These are phyloP conservation scores for Xestia sexstrigata DNA, from an alignment of 2,888 invertebrate species.

Conservation along the genomic window DNA sequence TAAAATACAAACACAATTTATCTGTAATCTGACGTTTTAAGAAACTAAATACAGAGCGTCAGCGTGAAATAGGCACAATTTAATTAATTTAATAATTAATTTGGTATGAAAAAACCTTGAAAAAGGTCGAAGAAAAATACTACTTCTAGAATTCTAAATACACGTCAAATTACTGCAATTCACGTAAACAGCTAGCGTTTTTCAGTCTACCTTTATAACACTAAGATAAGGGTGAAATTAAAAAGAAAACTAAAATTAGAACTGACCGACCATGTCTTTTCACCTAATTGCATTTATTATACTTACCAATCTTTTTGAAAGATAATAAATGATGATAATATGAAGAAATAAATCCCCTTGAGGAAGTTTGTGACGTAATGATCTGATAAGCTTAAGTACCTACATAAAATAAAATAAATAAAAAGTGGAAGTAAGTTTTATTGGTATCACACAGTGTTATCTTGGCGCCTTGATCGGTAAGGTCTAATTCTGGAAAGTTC, in stretches of 20 bases:
- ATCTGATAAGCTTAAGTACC: slow-evolving; percentile 19
- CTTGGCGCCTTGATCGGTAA: slow-evolving; percentile 28
- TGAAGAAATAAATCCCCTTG: slow-evolving; percentile 19
- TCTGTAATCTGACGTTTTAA: background rate
- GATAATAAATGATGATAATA: slow-evolving; percentile 22
- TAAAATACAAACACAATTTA: background rate
- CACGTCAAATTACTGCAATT: slow-evolving; percentile 44
- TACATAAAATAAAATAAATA: slow-evolving; percentile 26
- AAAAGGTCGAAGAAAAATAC: slow-evolving; percentile 17
- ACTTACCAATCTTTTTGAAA: slow-evolving; percentile 1
- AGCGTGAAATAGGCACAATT: too few relatives aligned
- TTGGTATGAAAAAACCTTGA: slow-evolving; percentile 18
- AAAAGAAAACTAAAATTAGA: background rate
- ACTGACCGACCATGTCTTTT: background rate
- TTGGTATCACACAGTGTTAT: slow-evolving; percentile 21
- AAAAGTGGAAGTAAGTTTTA: slow-evolving; percentile 33
- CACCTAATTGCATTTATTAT: slow-evolving; percentile 19
- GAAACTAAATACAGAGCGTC: background rate
- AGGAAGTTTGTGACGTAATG: background rate
- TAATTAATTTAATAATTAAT: too few relatives aligned
- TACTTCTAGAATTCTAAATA: slow-evolving; percentile 21
- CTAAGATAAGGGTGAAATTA: background rate
- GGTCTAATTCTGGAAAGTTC: slow-evolving; percentile 21
- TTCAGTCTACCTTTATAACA: background rate
- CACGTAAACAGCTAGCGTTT: slow-evolving; percentile 33